Evolutionary conservation across 2,888 invertebrate species (phyloP).

Genomic region (Eubasilissa splendida): DNA sequence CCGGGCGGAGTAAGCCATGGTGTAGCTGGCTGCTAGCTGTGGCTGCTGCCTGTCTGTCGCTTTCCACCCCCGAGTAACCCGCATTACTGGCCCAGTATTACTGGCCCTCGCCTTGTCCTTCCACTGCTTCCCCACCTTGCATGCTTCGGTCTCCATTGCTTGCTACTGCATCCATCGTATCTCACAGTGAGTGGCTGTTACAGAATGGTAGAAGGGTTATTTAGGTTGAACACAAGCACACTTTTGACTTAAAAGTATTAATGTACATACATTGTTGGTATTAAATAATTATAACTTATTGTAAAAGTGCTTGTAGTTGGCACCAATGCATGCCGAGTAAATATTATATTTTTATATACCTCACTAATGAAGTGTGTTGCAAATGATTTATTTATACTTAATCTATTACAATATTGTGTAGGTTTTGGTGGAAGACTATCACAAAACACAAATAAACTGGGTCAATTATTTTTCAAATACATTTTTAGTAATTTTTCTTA

Average conservation of each 20-base stretch:
- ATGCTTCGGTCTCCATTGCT: conserved; percentile 44
- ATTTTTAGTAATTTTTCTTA: too few relatives aligned
- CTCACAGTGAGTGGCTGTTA: conserved; percentile 53
- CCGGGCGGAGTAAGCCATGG: conserved; percentile 56
- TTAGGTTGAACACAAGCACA: conserved; percentile 24
- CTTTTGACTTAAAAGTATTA: conserved; percentile 22
- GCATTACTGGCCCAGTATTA: conserved; percentile 60
- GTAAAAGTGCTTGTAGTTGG: conserved; percentile 11
- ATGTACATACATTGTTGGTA: neutral
- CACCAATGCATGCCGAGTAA: neutral
- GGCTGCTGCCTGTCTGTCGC: conserved; percentile 63
- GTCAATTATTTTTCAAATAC: too few relatives aligned
- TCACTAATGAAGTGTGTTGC: too few relatives aligned
- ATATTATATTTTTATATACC: too few relatives aligned
- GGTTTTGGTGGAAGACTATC: too few relatives aligned
- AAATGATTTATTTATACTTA: too few relatives aligned
- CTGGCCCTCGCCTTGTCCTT: conserved; percentile 58
- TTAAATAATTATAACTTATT: too few relatives aligned
- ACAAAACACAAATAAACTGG: too few relatives aligned
- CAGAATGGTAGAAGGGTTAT: conserved; percentile 29
- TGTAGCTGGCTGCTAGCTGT: conserved; percentile 59
- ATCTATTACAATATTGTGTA: too few relatives aligned
- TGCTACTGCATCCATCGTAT: conserved; percentile 35
- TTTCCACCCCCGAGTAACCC: conserved; percentile 61
- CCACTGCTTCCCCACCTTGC: conserved; percentile 22